These are phyloP conservation scores for Cartodere bifasciata DNA, from an alignment of 2,888 invertebrate species.

Conservation along the genomic window DNA sequence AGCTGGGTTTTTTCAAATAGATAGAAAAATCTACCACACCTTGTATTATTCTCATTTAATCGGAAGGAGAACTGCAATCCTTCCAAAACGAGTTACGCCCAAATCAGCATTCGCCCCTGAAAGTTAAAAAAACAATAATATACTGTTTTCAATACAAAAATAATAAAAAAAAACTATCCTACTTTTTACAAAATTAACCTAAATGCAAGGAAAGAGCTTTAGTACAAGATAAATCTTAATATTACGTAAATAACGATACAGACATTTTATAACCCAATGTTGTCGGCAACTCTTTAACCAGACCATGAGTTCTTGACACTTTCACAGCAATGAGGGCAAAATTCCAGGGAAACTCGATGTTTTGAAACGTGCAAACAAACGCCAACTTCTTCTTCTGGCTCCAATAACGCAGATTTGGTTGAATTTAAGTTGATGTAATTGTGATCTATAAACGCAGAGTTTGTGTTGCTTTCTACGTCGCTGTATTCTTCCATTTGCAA, in stretches of 20 bases:
- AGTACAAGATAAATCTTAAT: conserved; percentile 9
- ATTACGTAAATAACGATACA: conserved; percentile 20
- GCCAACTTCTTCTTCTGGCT: conserved; percentile 33
- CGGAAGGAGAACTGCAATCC: conserved; percentile 20
- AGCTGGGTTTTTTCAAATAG: conserved; percentile 16
- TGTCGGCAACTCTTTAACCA: conserved; percentile 10
- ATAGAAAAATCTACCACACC: conserved; percentile 24
- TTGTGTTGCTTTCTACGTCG: background rate
- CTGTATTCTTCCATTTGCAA: background rate
- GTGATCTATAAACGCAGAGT: conserved; percentile 21
- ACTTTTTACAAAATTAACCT: conserved; percentile 12
- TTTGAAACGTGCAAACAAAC: conserved; percentile 46
- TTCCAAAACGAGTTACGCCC: conserved; percentile 15
- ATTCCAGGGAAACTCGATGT: conserved; percentile 43
- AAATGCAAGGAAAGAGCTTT: conserved; percentile 25
- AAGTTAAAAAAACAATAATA: conserved; percentile 22
- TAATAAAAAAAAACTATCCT: conserved; percentile 13
- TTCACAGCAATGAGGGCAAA: conserved; percentile 42
- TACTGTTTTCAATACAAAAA: no score
- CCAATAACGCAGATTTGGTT: conserved; percentile 1
- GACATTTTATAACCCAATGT: conserved; percentile 24
- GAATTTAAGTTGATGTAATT: conserved; percentile 21
- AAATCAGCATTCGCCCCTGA: conserved; percentile 17
- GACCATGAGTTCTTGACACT: conserved; percentile 31
- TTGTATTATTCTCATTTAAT: conserved; percentile 16